Conservation (phyloP, 2,113 vertebrate species). For the Empidonax traillii region DNA sequence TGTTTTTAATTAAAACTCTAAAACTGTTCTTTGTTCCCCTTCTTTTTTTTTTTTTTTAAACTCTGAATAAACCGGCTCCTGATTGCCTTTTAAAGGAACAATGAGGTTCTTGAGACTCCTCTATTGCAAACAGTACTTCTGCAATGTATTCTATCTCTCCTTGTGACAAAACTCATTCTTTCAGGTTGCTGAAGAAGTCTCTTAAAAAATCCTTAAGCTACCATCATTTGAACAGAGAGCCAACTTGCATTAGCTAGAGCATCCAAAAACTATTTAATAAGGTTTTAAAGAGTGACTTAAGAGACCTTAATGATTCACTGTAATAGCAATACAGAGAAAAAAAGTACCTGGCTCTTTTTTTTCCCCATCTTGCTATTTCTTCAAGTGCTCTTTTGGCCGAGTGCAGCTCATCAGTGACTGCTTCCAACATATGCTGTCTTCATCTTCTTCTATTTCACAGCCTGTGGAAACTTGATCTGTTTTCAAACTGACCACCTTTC, state of each 20-base stretch:
- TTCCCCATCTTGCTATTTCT: conserved; percentile 7
- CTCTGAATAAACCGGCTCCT: background rate
- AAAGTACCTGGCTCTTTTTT: conserved; percentile 42
- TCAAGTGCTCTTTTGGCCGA: conserved; percentile 40
- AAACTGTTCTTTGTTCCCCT: background rate
- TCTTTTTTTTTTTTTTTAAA: background rate
- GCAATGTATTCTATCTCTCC: background rate
- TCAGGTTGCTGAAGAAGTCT: conserved; percentile 28
- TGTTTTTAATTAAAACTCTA: conserved; percentile 42
- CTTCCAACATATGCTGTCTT: background rate
- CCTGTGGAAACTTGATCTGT: conserved; percentile 8
- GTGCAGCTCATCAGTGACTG: conserved; percentile 31
- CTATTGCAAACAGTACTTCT: background rate
- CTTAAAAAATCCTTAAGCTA: conserved; percentile 54
- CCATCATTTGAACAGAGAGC: background rate
- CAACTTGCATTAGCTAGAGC: conserved; percentile 12
- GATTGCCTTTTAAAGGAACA: conserved; percentile 13
- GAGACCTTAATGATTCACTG: conserved; percentile 49
- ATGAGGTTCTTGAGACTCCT: background rate
- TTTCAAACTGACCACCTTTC: conserved; percentile 60
- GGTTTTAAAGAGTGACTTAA: conserved; percentile 39
- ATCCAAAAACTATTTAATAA: conserved; percentile 44
- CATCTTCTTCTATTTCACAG: conserved; percentile 1
- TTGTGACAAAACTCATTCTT: conserved; percentile 37
- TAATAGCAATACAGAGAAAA: conserved; percentile 1